Conservation (phyloP, 2,888 invertebrate species). For the Troides helena region DNA sequence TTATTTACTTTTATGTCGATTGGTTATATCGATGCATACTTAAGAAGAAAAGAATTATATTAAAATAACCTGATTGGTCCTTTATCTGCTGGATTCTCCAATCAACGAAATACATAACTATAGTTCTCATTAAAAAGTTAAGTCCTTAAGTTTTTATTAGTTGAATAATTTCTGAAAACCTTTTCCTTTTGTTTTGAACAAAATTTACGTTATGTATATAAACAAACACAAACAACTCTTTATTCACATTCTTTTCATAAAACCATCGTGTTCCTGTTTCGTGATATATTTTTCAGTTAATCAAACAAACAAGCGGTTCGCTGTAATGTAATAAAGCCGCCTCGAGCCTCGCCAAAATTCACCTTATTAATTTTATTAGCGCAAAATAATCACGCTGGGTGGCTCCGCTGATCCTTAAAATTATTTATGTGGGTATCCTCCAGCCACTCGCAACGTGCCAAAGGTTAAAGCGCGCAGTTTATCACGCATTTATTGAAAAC, state of each 20-base stretch:
- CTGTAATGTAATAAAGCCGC: constrained; percentile 57
- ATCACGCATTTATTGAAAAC: constrained; percentile 20
- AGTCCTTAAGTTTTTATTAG: no score
- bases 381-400: constrained; percentile 64
- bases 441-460: constrained; percentile 37
- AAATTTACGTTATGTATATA: no score
- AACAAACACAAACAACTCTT: background rate
- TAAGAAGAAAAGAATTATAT: no score
- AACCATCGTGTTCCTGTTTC: constrained; percentile 1
- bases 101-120: no score
- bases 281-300: constrained; percentile 39
- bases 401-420: constrained; percentile 63
- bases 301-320: constrained; percentile 54
- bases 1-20: no score
- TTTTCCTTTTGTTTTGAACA: no score
- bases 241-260: background rate
- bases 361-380: constrained; percentile 72
- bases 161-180: no score
- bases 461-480: constrained; percentile 34
- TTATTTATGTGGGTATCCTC: constrained; percentile 56
- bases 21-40: no score
- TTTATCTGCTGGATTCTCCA: no score
- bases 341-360: constrained; percentile 36
- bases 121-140: no score
- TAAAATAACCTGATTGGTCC: no score